Evolutionary conservation across 2,888 invertebrate genomes (phyloP), one percentile per base, ranked within the genome.

Genomic region (Phasia obesa): DNA sequence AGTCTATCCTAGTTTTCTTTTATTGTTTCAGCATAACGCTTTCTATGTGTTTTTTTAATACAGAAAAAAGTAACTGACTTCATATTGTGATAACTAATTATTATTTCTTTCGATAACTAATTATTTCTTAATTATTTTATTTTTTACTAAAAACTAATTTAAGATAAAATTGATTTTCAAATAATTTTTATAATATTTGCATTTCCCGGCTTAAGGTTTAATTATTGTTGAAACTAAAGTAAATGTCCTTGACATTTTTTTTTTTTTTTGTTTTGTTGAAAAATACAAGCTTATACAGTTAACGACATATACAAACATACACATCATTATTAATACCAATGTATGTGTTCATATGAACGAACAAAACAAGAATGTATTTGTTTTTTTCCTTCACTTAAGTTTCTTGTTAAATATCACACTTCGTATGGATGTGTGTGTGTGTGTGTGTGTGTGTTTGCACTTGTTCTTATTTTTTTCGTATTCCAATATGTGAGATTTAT

Each of bases 231-330:
- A 60, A 75, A 71, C 74, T 79, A 44, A 79, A 84, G 80, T 84
- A 70, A 77, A 74, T 77, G 77, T 74, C 80, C 77, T 84, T 81
- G 81, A 81, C 84, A 84, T 70, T 84, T 80, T 81, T 84, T 71
- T 55, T 49, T 17, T 21, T 11, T 11, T 35, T 6, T n/a, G n/a
- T n/a, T n/a, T n/a, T n/a, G n/a, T n/a, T n/a, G n/a, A n/a, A n/a
- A 35, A 35, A 35, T 35, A 11, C 11, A 35, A 9, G 11, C 19
- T 57, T 2, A 53, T 53, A 47, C n/a, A 38, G 4, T 42, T 21
- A 44, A 15, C 47, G 0, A 38, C 25, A 15, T 4, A 67, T 15
- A 23, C 6, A 38, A 7, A 71, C 27, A 65, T 15, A 2, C 27
- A 69, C 60, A 60, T 13, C 59, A 31, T 31, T n/a, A 35, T 49